Evolutionary conservation across 2,888 invertebrate species (phyloP), one percentile per base, ranked within the genome.

Genomic region (Galerucella calmariensis): DNA sequence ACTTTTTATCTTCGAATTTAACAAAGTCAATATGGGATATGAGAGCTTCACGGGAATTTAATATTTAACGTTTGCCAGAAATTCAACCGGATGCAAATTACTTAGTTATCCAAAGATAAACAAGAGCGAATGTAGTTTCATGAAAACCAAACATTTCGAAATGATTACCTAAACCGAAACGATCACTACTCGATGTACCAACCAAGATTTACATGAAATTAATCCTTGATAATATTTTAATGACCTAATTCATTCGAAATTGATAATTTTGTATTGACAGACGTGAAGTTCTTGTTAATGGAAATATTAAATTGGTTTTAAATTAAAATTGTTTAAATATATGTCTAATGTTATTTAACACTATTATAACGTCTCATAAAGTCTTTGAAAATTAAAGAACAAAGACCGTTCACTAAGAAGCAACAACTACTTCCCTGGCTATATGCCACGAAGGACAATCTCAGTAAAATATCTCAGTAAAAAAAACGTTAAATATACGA

Each of bases 71-170:
- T 63, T 63, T 63, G 16, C 63, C 35, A 41, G 63, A 63, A 44
- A 63, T 63, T 44, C 63, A 63, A 44, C 41, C 35, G 41, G 35
- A 35, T 63, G 44, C 44, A 44, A 35, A 63, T 63, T 63, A 63
- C 16, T 63, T 63, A 63, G 41, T 63, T 63, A 63, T 41, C 63
- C 35, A 63, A 41, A 63, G 63, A 63, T 63, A 63, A 63, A 63
- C 41, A 16, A 2, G 5, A 16, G 41, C 44, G 63, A 41, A 63
- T 63, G 11, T 63, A 63, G 44, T 63, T 48, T 63, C 63, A 63
- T 44, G 63, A 63, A 61, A 41, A 35, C 16, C 44, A 63, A 63
- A 63, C 63, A 44, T 63, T 63, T 44, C 44, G 44, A 63, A 63
- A 63, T n/a, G 27, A 63, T 63, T 63, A 63, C 63, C 63, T 4